These are phyloP conservation scores for Drosophila heteroneura DNA, from an alignment of 2,888 invertebrate genomes.

Conservation along the genomic window DNA sequence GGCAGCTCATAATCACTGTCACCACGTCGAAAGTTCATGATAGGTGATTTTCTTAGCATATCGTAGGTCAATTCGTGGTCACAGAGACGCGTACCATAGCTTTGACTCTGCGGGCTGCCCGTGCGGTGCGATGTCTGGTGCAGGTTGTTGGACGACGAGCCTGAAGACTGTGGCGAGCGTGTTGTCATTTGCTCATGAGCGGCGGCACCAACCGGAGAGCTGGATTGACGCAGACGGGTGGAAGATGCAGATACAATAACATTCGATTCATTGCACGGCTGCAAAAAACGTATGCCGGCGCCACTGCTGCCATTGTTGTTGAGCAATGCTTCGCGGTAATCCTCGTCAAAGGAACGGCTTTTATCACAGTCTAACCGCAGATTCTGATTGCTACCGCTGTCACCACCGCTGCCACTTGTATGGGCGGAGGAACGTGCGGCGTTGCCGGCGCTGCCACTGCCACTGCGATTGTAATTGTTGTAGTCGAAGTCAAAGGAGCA, in stretches of 20 bases:
- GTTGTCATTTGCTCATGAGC: conserved; percentile 61
- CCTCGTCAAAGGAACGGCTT: conserved; percentile 85
- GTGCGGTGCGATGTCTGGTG: conserved; percentile 75
- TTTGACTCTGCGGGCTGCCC: conserved; percentile 82
- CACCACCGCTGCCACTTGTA: conserved; percentile 53
- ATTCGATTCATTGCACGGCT: conserved; percentile 50
- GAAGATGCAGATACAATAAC: conserved; percentile 15
- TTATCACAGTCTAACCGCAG: conserved; percentile 84
- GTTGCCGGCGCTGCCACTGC: conserved; percentile 2
- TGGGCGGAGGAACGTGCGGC: conserved; percentile 28
- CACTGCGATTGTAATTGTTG: conserved; percentile 74
- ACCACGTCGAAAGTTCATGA: conserved; percentile 84
- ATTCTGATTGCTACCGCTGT: conserved; percentile 76
- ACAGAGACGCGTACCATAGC: conserved; percentile 84
- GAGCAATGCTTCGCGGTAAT: conserved; percentile 80
- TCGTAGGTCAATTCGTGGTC: conserved; percentile 85
- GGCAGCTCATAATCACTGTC: conserved; percentile 83
- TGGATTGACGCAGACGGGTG: conserved; percentile 72
- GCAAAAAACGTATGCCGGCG: conserved; percentile 66
- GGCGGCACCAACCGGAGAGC: conserved; percentile 68
- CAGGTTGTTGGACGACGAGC: conserved; percentile 80
- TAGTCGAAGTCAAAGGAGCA: conserved; percentile 85
- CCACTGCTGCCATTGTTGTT: conserved; percentile 70
- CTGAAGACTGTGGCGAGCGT: conserved; percentile 83
- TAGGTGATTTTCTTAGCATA: conserved; percentile 83